Conservation (phyloP, 2,888 invertebrate species). For the Sphecodes monilicornis region DNA sequence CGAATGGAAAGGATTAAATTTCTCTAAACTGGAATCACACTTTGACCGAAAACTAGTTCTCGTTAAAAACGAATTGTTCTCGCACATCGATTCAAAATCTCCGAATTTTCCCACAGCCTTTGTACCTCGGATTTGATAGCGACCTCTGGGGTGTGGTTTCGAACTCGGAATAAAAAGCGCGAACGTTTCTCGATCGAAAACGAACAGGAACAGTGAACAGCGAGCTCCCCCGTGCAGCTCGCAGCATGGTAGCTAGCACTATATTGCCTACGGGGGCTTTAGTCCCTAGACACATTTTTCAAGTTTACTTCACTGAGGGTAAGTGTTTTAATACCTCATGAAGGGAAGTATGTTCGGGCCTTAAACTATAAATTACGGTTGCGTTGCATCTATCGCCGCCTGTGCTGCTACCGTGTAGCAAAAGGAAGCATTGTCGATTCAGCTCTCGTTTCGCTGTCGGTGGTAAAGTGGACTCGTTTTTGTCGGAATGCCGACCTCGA, state of each 20-base stretch:
- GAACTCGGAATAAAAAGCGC: background rate
- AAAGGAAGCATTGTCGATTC: conserved; percentile 54
- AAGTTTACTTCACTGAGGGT: background rate
- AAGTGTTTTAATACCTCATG: conserved; percentile 7
- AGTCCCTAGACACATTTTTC: background rate
- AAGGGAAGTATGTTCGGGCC: background rate
- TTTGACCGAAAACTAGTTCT: no score
- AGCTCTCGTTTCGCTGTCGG: conserved; percentile 41
- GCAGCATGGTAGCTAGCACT: background rate
- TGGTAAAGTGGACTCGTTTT: conserved; percentile 59
- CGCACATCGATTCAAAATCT: background rate
- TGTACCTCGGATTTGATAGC: background rate
- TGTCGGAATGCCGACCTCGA: conserved; percentile 39
- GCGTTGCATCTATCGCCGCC: background rate
- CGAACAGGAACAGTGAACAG: background rate
- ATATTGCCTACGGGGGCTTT: background rate
- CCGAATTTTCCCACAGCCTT: background rate
- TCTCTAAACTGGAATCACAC: no score
- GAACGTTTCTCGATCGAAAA: background rate
- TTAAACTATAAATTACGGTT: conserved; percentile 4
- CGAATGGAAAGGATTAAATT: no score
- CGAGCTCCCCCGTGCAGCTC: background rate
- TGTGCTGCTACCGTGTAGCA: background rate
- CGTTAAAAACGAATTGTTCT: no score
- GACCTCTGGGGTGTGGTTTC: background rate